These are phyloP conservation scores for Theonella swinhoei DNA, from an alignment of 37 sponge, comb jelly and placozoan genomes.

Conservation along the genomic window DNA sequence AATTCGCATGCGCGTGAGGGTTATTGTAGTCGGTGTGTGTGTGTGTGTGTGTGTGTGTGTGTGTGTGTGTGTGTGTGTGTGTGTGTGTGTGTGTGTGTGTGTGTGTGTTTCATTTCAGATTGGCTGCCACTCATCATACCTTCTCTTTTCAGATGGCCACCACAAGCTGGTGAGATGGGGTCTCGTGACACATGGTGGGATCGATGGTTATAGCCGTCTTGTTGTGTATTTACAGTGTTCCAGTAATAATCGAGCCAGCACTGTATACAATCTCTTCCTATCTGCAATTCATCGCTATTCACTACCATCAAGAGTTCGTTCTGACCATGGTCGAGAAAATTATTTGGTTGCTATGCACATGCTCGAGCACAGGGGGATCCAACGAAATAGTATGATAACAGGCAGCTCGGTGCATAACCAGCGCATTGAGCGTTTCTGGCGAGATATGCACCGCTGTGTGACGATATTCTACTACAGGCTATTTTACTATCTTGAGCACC, in stretches of 20 bases:
- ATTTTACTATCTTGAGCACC: conserved; percentile 58
- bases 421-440: conserved; percentile 60
- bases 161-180: conserved; percentile 45
- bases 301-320: conserved; percentile 50
- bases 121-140: not conserved
- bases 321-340: conserved; percentile 67
- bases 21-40: not conserved
- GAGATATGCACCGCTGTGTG: conserved; percentile 60
- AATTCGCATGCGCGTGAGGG: not conserved
- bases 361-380: conserved; percentile 41
- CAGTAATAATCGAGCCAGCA: conserved; percentile 45
- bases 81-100: not conserved
- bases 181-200: conserved; percentile 30
- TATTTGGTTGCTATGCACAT: conserved; percentile 43
- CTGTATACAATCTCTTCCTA: conserved; percentile 22
- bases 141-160: conserved; percentile 37
- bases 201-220: conserved; percentile 39
- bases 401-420: conserved; percentile 69
- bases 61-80: too few species aligned
- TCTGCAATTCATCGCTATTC: too few species aligned
- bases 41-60: too few species aligned
- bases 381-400: conserved; percentile 37
- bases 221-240: conserved; percentile 40
- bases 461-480: conserved; percentile 50
- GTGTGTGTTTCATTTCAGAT: not conserved